phyloP scores from a whole-genome alignment of 2,113 vertebrate genomes.

The Platysternon megacephalum region DNA sequence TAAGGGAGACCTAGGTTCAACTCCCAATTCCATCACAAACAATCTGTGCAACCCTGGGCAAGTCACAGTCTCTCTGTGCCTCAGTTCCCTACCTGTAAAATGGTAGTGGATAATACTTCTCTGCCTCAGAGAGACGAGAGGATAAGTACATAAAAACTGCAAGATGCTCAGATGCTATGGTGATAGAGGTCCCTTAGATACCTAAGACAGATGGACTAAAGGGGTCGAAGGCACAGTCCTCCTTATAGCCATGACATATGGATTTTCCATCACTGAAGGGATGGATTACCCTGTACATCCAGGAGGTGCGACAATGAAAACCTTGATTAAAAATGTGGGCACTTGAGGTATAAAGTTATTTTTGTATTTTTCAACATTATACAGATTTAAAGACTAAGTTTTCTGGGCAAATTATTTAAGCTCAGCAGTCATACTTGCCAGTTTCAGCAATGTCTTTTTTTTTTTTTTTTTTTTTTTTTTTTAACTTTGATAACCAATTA shows the following conservation, averaged over 20 bases:
- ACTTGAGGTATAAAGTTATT: accelerated
- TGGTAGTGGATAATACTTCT: neutral
- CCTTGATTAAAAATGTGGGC: neutral
- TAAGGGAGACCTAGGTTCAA: neutral
- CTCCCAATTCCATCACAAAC: neutral
- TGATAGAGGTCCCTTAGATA: neutral
- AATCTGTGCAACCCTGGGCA: neutral
- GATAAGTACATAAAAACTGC: neutral
- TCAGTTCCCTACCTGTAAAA: neutral
- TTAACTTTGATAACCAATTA: neutral
- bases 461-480: neutral
- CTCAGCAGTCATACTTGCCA: neutral
- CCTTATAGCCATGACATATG: neutral
- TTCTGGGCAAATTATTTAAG: neutral
- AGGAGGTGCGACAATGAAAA: neutral
- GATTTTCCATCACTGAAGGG: neutral
- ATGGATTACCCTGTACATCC: neutral
- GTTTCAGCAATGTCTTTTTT: neutral
- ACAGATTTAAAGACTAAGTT: neutral
- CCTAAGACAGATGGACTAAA: neutral
- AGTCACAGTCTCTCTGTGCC: neutral
- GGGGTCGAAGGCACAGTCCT: neutral
- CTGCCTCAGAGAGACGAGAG: neutral
- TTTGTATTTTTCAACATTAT: neutral
- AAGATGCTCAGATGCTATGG: neutral